Base-by-base conservation (phyloP, 2,113 vertebrate genomes). In the Australoheros scitulus region DNA sequence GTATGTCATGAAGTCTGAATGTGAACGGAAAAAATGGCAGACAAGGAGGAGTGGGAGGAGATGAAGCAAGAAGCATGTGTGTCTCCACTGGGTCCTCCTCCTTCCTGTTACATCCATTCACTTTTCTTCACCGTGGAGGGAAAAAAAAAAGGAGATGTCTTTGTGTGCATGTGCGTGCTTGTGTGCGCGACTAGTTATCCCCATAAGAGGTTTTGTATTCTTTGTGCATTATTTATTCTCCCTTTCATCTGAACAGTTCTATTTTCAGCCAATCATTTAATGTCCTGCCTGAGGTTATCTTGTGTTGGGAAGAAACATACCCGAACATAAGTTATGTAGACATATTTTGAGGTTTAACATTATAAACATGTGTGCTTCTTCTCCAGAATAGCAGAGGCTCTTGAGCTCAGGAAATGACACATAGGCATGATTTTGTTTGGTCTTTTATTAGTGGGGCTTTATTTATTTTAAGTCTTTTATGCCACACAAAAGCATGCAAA, bases 31-130 rank as follows among this genome's bases (percentile, higher is more conserved):
- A 92, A 90, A 88, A 88, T 79, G 87, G 87, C 79, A 92, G 84
- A 89, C 86, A 74, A 80, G 77, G 83, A 93, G 88, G 86, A 89
- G 90, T 83, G 81, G 91, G 90, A 92, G 91, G 92, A 93, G 93
- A 94, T 88, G 93, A 89, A 92, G 89, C 86, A 83, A 92, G 83
- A 90, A 90, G 87, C 90, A 90, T 91, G 91, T 88, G 88, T 89
- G 90, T 92, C 89, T 92, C 92, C 90, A 41, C 83, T 92, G 93
- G 91, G 85, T 87, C 92, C 94, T 91, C 92, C 91, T 93, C 90
- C 91, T 93, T 92, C 90, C 93, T 93, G 94, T 89, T 84, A 79
- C 89, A 94, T 93, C 91, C 91, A 94, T 93, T 95, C 93, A 94
- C 91, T 92, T 90, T 87, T 93, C 90, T 87, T 92, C 90, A 87